Conservation (phyloP, 2,113 vertebrate genomes). For the Theristicus caerulescens region DNA sequence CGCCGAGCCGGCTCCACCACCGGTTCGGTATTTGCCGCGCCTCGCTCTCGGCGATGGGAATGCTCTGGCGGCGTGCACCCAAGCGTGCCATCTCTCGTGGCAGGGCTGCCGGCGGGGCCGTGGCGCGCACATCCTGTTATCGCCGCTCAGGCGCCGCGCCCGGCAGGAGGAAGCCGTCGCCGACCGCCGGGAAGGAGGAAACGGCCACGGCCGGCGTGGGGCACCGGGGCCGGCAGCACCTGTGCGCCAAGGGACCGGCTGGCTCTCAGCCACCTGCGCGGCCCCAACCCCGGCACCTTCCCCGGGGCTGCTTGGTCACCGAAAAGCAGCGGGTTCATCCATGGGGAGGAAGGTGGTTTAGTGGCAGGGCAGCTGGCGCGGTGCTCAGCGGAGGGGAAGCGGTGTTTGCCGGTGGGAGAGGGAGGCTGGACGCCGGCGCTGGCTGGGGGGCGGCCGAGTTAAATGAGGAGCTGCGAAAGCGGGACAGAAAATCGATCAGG, state of each 20-base stretch:
- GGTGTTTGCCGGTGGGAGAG: background rate
- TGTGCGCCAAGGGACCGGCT: rapidly evolving
- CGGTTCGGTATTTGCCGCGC: background rate
- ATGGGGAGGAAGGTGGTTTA: background rate
- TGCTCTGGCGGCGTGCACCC: background rate
- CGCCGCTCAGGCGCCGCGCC: background rate
- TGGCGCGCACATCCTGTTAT: background rate
- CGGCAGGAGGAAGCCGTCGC: background rate
- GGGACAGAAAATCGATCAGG: background rate
- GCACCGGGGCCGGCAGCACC: background rate
- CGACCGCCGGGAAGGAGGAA: background rate
- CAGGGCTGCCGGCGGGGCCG: background rate
- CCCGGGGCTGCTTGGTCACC: background rate
- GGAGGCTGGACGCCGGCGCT: background rate
- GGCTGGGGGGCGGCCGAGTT: background rate
- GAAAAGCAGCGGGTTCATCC: background rate
- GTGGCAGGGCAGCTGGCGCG: background rate
- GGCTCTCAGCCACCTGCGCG: rapidly evolving
- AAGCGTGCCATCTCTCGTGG: background rate
- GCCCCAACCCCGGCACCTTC: background rate
- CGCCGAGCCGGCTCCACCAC: background rate
- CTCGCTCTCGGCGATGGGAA: background rate
- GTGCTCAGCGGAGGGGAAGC: background rate
- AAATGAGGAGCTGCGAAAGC: background rate
- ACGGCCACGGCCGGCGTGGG: background rate